Base-by-base conservation (phyloP, 1,140 invertebrate genomes). In the Drosophila orena region DNA sequence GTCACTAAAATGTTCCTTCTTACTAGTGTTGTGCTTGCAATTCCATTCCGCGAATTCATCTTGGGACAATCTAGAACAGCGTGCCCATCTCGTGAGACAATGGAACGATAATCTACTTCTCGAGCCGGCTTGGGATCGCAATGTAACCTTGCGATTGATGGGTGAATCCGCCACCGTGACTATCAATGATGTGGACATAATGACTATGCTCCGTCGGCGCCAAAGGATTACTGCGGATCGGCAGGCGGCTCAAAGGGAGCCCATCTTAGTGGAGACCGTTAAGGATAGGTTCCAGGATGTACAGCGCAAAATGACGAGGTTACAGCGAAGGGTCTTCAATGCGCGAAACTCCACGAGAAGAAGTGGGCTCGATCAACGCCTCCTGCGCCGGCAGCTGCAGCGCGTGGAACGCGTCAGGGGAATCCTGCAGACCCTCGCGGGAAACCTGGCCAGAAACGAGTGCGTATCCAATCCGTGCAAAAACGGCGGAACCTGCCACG, bases 401-500 rank as follows among this genome's bases (percentile, higher is more conserved):
- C 75, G 80, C 1, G 20, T 77, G 17, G 60, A 74, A 46, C 47
- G 58, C 0, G 35, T 77, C 3, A 46, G 6, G 2, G 40, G 27
- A 10, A 72, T 56, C 2, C 22, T 88, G 4, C 10, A 10, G 0
- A 53, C 37, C 0, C 37, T 91, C 0, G 34, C 56, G 6, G 7
- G 10, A 0, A 77, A 56, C 22, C 40, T 91, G 24, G 49, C 7
- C 1, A 64, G 30, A 38, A 94, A 97, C 76, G 94, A 96, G 60
- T 97, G 96, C 88, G 40, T 78, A 17, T 95, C 94, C 61, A 95
- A 95, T 91, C 97, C 97, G 1, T 98, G 97, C 92, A 92, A 94
- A 80, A 96, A 98, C 93, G 97, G 97, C 14, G 97, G 96, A 6
- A 96, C 95, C 2, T 98, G 97, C 90, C 92, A 95, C 27, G 96